Percentiles rank a stretch among this genome's conserved stretches.
These are phyloP conservation scores for Lepilemur ruficaudatus DNA, from an alignment of 2,797 vertebrate species.

Conservation along the genomic window DNA sequence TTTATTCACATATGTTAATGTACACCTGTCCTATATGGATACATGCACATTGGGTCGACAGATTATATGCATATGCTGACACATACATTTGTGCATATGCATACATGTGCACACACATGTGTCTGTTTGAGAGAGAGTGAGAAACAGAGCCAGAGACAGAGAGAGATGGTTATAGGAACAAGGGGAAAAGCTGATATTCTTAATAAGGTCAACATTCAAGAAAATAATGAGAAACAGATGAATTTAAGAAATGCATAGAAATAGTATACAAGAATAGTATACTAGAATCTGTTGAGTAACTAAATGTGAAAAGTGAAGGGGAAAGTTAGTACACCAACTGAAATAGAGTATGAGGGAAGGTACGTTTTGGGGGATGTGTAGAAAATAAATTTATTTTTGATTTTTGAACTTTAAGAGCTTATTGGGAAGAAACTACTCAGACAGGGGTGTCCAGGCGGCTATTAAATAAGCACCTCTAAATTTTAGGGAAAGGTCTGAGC, in stretches of 20 bases:
- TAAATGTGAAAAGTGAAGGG: background rate
- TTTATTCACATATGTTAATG: background rate
- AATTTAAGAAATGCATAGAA: background rate
- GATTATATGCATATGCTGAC: no score
- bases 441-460: background rate
- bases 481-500: background rate
- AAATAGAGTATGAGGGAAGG: background rate
- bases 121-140: background rate
- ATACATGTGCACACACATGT: background rate
- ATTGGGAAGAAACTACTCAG: background rate
- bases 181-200: background rate
- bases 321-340: no score
- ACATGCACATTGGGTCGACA: background rate
- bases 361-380: rapidly evolving
- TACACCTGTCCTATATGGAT: background rate
- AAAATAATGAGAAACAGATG: background rate
- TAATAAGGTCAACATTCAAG: no score
- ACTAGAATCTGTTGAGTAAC: background rate
- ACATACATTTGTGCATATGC: no score
- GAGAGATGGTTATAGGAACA: background rate
- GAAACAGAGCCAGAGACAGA: background rate
- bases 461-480: background rate
- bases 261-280: background rate
- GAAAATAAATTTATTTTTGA: background rate
- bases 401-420: background rate